Base-by-base conservation (phyloP, 2,888 invertebrate genomes). In the Platycheirus albimanus region DNA sequence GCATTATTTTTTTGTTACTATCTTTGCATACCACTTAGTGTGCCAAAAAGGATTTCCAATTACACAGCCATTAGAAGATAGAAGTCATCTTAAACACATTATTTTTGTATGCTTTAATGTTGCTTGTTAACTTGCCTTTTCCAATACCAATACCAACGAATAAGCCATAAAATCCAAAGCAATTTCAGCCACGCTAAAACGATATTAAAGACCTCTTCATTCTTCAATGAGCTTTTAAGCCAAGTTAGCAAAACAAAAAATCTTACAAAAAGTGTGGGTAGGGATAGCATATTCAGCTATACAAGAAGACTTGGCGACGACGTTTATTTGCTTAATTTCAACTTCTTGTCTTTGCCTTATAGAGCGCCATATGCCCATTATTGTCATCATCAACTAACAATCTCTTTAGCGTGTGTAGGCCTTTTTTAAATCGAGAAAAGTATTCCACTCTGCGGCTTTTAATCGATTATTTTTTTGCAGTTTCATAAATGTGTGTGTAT, bases 341-440 rank as follows among this genome's bases (percentile, higher is more conserved):
- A 77, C 77, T 83, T 83, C 78, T 83, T 83, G 78, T 83, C 72
- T 83, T 83, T 72, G 77, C 77, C 81, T 77, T 83, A 52, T 72
- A 47, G 56, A 77, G 81, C n/a, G n/a, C 17, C 76, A 71, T 70
- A 71, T 30, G 20, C 36, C 69, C 63, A 64, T 71, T 36, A 52
- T 51, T 19, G 17, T 61, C 54, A 41, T 69, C 74, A 51, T 76
- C 78, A 71, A 72, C 43, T 52, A 78, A 64, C 51, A 47, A 78
- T 58, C 43, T 47, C 17, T 43, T 30, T 11, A 13, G 11, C 41
- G 49, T 67, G 75, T 64, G 81, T 81, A 71, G 81, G 77, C 54
- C 56, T 81, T n/a, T n/a, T n/a, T 52, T 38, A 45, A 20, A 43
- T 64, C 30, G 36, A 38, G 13, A 43, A 61, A 56, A 64, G 17